These are phyloP conservation scores for Ailurus styani DNA, from an alignment of 2,113 vertebrate species.

Conservation along the genomic window DNA sequence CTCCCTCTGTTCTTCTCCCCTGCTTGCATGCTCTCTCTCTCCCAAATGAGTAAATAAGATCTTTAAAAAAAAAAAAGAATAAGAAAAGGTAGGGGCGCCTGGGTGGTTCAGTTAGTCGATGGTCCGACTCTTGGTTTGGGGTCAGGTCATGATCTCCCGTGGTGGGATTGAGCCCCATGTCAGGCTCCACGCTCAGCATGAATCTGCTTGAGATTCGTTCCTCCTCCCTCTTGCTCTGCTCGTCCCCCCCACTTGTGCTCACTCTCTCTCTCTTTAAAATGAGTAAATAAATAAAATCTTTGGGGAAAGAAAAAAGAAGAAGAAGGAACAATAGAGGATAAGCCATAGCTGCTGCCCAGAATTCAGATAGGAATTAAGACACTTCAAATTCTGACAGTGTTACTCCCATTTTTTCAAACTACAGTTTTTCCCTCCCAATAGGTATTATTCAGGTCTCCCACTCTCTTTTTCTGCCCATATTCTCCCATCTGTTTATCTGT, in stretches of 20 bases:
- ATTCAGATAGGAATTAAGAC: background rate
- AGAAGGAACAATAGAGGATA: background rate
- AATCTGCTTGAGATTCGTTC: background rate
- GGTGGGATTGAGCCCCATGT: background rate
- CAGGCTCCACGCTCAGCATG: background rate
- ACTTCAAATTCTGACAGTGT: background rate
- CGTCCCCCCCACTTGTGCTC: background rate
- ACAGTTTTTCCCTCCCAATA: background rate
- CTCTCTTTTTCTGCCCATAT: background rate
- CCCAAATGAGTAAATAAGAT: background rate
- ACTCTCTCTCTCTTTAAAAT: background rate
- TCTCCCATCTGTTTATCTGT: background rate
- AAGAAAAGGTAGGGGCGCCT: background rate
- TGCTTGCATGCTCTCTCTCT: background rate
- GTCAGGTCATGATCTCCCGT: background rate
- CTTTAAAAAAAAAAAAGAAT: background rate
- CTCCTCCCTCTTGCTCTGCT: background rate
- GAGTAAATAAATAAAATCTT: background rate
- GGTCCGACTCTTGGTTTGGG: background rate
- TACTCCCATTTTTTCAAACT: background rate
- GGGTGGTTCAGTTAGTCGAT: background rate
- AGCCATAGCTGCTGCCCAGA: background rate
- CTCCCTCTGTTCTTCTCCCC: background rate
- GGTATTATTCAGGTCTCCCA: background rate
- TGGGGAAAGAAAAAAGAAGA: background rate